A percentile compares a stretch with the other conserved stretches of the same genome.
These are phyloP conservation scores for Ferrisia virgata DNA, from an alignment of 2,888 invertebrate species.

Conservation along the genomic window DNA sequence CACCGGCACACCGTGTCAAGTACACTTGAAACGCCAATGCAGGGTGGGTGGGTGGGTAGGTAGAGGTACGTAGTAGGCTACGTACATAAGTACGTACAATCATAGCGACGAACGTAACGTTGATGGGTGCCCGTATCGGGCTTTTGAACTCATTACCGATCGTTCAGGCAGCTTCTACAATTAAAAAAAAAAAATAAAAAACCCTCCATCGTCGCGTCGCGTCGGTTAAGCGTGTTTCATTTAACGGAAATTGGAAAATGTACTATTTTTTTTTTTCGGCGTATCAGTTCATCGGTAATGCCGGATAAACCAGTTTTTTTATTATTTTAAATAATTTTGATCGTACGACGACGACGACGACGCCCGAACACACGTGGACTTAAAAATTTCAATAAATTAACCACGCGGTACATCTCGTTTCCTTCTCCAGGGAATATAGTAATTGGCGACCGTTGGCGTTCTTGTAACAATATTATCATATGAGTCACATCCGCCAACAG, in stretches of 20 bases:
- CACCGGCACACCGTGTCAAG: neutral
- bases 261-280: neutral
- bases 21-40: too few relatives aligned
- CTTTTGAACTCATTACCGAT: constrained; percentile 15
- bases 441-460: constrained; percentile 32
- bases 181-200: too few relatives aligned
- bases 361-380: neutral
- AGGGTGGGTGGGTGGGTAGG: too few relatives aligned
- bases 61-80: neutral
- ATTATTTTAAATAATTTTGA: too few relatives aligned
- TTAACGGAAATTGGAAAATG: constrained; percentile 20
- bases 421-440: constrained; percentile 2
- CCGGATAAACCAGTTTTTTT: constrained; percentile 13
- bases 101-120: neutral
- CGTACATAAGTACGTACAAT: neutral
- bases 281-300: neutral
- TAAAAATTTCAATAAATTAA: constrained; percentile 8
- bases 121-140: neutral
- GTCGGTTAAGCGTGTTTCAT: neutral
- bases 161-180: neutral
- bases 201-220: neutral
- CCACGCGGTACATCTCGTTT: constrained; percentile 20
- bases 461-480: constrained; percentile 33
- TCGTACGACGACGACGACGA: neutral
- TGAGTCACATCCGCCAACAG: constrained; percentile 35